Conservation (phyloP, 1,140 invertebrate species). For the Oncopeltus fasciatus region DNA sequence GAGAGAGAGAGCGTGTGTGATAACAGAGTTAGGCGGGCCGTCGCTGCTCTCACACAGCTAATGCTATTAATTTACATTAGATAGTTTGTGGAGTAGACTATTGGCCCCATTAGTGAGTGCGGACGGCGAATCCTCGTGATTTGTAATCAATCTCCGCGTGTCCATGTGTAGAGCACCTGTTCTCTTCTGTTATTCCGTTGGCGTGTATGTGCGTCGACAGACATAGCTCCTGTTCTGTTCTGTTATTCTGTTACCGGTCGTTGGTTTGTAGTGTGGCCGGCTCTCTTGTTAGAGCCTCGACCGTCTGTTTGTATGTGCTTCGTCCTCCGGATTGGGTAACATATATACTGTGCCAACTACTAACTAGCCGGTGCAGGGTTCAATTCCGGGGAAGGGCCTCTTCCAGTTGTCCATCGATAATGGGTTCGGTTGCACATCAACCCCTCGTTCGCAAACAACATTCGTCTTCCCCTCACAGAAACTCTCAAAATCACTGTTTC, state of each 20-base stretch:
- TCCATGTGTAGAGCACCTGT: background rate
- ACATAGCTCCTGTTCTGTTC: background rate
- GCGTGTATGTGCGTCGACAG: background rate
- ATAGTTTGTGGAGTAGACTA: slow-evolving; percentile 15
- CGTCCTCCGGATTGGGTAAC: background rate
- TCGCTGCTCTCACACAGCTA: background rate
- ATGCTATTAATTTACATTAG: slow-evolving; percentile 21
- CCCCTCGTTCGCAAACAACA: too few relatives aligned
- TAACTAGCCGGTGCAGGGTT: background rate
- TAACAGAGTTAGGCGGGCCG: slow-evolving; percentile 15
- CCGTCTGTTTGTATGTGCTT: background rate
- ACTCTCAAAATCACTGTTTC: too few relatives aligned
- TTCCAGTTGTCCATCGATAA: too few relatives aligned
- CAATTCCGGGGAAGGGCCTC: too few relatives aligned
- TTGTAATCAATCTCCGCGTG: background rate
- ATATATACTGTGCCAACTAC: background rate
- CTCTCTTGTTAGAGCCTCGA: background rate
- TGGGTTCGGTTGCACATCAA: too few relatives aligned
- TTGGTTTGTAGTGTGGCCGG: background rate
- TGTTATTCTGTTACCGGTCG: background rate
- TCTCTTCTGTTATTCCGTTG: background rate
- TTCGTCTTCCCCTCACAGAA: too few relatives aligned
- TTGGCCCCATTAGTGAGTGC: slow-evolving; percentile 9
- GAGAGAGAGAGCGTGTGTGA: slow-evolving; percentile 14
- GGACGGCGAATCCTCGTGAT: background rate